Evolutionary conservation across 2,113 vertebrate species (phyloP).

Genomic region (Carettochelys insculpta): DNA sequence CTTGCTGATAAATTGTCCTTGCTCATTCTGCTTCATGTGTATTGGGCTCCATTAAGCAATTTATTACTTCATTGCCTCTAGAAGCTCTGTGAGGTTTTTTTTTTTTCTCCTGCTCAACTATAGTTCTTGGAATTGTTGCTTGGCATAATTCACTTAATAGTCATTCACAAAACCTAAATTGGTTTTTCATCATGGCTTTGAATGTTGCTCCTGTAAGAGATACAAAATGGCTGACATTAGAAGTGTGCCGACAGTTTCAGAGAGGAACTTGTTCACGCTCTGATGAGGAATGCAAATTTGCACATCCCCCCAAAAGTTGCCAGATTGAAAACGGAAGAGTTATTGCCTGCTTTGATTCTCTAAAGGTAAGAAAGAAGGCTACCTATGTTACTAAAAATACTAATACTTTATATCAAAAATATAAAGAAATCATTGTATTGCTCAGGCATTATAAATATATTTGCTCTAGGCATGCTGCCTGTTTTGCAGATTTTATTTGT

Average conservation of each 20-base stretch:
- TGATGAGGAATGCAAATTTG: conserved; percentile 98
- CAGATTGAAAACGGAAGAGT: conserved; percentile 97
- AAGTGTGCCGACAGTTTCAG: conserved; percentile 97
- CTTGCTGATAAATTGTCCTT: conserved; percentile 72
- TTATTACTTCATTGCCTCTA: conserved; percentile 6
- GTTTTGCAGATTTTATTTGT: neutral
- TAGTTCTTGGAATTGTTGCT: conserved; percentile 54
- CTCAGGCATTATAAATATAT: neutral
- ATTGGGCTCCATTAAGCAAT: conserved; percentile 56
- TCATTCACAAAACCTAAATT: conserved; percentile 23
- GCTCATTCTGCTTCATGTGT: conserved; percentile 69
- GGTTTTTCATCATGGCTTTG: conserved; percentile 87
- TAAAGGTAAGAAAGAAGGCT: conserved; percentile 87
- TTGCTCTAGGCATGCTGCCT: neutral
- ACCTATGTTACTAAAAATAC: neutral
- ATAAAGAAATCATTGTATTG: neutral
- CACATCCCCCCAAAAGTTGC: conserved; percentile 97
- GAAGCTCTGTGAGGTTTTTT: conserved; percentile 32
- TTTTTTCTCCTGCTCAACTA: neutral
- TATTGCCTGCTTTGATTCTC: conserved; percentile 96
- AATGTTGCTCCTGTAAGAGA: conserved; percentile 93
- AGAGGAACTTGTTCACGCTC: conserved; percentile 95
- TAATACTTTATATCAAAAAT: neutral
- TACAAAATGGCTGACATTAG: conserved; percentile 95
- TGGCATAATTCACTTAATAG: conserved; percentile 39